These are phyloP conservation scores for western clawed frog (Xenopus tropicalis) DNA, from an alignment of 2,113 vertebrate genomes.

Conservation along the genomic window UCB_Xtro_10.0 CM004446.2:130312001-130312500, in stretches of 20 bases:
- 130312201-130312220: not conserved
- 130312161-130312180: not conserved
- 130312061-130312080: no score
- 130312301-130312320: constrained; percentile 23
- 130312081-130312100: no score
- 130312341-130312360: constrained; percentile 40
- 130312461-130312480: constrained; percentile 31
- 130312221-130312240: not conserved
- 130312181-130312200: not conserved
- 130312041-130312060: no score
- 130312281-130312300: constrained; percentile 8
- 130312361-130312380: constrained; percentile 32
- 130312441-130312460: constrained; percentile 30
- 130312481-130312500: constrained; percentile 32
- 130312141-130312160: not conserved
- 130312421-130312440: constrained; percentile 42
- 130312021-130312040: no score
- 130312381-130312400: constrained; percentile 27
- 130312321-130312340: constrained; percentile 33
- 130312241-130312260: not conserved
- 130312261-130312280: constrained; percentile 19
- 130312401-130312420: constrained; percentile 41
- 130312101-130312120: no score
- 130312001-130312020: no score
- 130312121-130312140: not conserved